Evolutionary conservation across 2,113 vertebrate genomes (phyloP).

Genomic region (Cryptomyrus ogoouensis): DNA sequence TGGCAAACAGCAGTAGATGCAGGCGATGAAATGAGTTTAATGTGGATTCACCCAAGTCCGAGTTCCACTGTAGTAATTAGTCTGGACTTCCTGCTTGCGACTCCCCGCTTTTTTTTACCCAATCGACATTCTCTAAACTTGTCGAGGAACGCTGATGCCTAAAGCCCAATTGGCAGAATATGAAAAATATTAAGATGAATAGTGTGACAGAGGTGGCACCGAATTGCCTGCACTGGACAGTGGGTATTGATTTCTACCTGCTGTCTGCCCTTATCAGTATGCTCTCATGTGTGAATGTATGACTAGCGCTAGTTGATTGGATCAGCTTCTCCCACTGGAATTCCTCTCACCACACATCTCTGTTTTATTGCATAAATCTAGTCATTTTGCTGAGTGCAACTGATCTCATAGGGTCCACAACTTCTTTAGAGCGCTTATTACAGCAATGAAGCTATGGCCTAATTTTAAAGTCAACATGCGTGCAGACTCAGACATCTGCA

Average conservation of each 20-base stretch:
- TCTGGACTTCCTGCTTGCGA: background rate
- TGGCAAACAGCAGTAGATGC: background rate
- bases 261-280: background rate
- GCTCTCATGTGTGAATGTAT: background rate
- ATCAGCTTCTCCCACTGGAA: background rate
- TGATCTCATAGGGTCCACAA: background rate
- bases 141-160: background rate
- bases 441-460: background rate
- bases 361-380: slow-evolving; percentile 8
- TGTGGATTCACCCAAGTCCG: background rate
- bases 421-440: background rate
- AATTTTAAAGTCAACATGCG: background rate
- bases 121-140: background rate
- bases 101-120: background rate
- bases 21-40: background rate
- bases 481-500: background rate
- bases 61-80: background rate
- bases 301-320: background rate
- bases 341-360: background rate
- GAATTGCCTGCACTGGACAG: background rate
- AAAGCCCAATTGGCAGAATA: background rate
- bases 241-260: background rate
- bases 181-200: background rate
- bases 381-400: slow-evolving; percentile 2
- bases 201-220: background rate